Evolutionary conservation across 2,113 vertebrate species (phyloP), one percentile per base, ranked within the genome.

Genomic region (Tachysurus fulvidraco): DNA sequence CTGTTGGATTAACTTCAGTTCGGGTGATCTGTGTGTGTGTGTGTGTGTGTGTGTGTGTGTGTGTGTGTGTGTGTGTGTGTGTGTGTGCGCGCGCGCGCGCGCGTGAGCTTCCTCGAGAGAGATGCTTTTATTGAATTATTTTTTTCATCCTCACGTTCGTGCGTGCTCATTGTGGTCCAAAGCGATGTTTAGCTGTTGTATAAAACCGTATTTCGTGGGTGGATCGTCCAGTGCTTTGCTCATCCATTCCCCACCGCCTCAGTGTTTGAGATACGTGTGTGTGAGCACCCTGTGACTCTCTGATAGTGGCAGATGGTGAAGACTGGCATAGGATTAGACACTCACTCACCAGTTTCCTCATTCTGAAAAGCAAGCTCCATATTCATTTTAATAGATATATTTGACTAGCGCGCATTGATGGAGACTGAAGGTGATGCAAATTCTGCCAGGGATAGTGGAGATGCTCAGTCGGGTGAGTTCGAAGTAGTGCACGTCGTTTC

Each of bases 381-480:
- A 67, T 65, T 25, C 5, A 83, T 77, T 86, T 60, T 46, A 16
- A 78, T 73, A 67, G 9, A 17, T 11, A 78, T 6, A 81, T 88
- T 83, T 73, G 64, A 8, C 10, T 78, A 14, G 52, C 17, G 65
- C 77, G 55, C 65, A 62, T 46, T 46, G 14, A 90, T 90, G 89
- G 88, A 90, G 41, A 44, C 77, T 55, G 87, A 86, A 69, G 82
- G 81, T 54, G 83, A 85, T 85, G 83, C 10, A 54, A 78, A 87
- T 71, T 82, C 69, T 55, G 78, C 54, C 71, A 44, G 79, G 54
- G 73, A 36, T 44, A 84, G 65, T 79, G 87, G 79, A 44, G 69
- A 83, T 59, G 81, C 77, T 14, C 59, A 67, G 3, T 86, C 89
- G 28, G 89, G 89, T 90, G 87, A 90, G 89, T 90, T 87, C 13